phyloP scores from a whole-genome alignment of 1,140 invertebrate genomes.

The Dendroctonus ponderosae region DNA sequence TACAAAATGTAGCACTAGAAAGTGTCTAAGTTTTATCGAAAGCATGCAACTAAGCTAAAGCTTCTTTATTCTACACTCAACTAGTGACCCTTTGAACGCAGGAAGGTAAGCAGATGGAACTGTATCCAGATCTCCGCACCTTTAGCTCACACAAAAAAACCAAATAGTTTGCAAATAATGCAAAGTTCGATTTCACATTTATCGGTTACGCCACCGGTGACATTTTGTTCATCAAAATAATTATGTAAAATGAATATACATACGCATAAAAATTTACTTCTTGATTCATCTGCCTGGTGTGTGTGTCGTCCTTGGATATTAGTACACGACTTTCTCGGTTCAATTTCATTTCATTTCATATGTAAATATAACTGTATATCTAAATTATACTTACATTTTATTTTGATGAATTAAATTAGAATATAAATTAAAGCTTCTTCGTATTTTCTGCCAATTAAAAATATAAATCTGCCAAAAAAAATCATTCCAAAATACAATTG shows the following conservation, averaged over 20 bases:
- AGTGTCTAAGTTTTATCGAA: too few species aligned
- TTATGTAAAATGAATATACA: conserved; percentile 16
- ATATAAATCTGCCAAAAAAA: too few species aligned
- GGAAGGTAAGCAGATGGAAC: background rate
- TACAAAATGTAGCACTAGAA: too few species aligned
- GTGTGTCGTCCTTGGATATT: background rate
- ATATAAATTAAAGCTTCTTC: too few species aligned
- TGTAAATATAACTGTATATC: too few species aligned
- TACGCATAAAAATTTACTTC: background rate
- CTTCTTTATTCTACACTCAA: background rate
- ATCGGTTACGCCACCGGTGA: conserved; percentile 12
- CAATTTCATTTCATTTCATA: too few species aligned
- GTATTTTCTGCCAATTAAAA: too few species aligned
- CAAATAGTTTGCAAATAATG: background rate
- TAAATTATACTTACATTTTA: too few species aligned
- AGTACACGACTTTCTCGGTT: too few species aligned
- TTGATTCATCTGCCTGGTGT: background rate
- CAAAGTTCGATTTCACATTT: conserved; percentile 18
- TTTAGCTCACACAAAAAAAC: background rate
- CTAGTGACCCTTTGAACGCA: background rate
- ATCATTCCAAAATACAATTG: too few species aligned
- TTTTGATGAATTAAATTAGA: too few species aligned
- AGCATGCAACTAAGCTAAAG: too few species aligned
- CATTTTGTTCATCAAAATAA: conserved; percentile 19
- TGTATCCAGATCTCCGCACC: conserved; percentile 5